Base-by-base conservation (phyloP, 1,140 invertebrate species). In the Lasioglossum baleicum region DNA sequence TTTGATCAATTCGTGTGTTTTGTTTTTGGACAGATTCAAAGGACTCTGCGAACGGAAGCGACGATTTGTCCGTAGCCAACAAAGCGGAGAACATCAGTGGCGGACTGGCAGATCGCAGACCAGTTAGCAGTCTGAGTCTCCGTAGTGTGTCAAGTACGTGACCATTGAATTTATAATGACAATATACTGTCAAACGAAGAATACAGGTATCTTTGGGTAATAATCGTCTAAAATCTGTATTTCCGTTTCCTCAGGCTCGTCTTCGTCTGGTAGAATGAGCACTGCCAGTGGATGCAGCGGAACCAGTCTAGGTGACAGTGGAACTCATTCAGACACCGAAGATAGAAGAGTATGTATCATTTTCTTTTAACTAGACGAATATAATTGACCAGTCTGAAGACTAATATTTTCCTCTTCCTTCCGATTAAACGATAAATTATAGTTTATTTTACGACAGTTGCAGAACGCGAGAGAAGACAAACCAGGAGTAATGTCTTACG, bases 281-380 rank as follows among this genome's bases (percentile, higher is more conserved):
- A 96, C 95, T 2, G 95, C 95, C 0, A 96, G 96, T 88, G 95
- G 94, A 11, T 95, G 95, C 78, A 97, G 96, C 87, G 96, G 96
- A 3, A 95, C 95, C 31, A 97, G 96, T 86, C 93, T 97, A 0
- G 96, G 96, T 0, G 97, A 97, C 85, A 97, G 96, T 87, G 96
- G 96, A 70, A 96, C 96, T 1, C 96, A 97, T 90, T 97, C 96
- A 1, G 97, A 97, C 89, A 95, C 95, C 74, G 96, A 97, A 81
- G 96, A 97, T 40, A 94, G 95, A 86, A 95, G 96, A 76, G 95
- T 96, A 89, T 6, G 75, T 71, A 20, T 53, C 1, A 58, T n/a
- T 58, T 58, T 53, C 17, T 17, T 53, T 53, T 20, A 13, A 11
- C 1, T 11, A 2, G 13, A 48, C 0, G 44, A 48, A 48, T 48